Evolutionary conservation across 2,113 vertebrate species (phyloP).

Genomic region (Malaclemys terrapin): DNA sequence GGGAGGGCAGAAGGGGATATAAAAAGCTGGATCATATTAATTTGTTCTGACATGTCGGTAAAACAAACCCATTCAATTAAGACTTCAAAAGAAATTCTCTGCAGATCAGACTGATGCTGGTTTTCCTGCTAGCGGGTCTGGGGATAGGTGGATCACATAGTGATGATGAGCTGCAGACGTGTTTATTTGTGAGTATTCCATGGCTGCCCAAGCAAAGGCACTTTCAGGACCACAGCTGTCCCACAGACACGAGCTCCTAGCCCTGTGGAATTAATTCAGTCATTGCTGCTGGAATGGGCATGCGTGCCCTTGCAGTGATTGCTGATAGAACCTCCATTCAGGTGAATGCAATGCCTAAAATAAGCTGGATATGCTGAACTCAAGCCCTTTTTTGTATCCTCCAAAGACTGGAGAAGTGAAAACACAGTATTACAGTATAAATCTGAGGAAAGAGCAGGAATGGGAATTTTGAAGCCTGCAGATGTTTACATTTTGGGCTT

Average conservation of each 20-base stretch:
- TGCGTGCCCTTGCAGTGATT: rapidly evolving
- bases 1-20: not conserved
- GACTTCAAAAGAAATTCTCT: not conserved
- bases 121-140: not conserved
- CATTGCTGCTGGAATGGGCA: not conserved
- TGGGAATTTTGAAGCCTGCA: not conserved
- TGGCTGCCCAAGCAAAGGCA: not conserved
- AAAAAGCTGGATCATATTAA: not conserved
- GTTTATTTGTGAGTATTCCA: not conserved
- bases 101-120: rapidly evolving
- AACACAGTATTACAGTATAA: slow-evolving; percentile 14
- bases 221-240: not conserved
- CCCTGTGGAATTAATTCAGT: not conserved
- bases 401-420: slow-evolving; percentile 11
- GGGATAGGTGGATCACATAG: not conserved
- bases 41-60: not conserved
- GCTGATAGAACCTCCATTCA: slow-evolving; percentile 22
- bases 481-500: slow-evolving; percentile 38
- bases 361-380: not conserved
- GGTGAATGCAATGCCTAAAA: not conserved
- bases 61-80: not conserved
- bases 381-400: not conserved
- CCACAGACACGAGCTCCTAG: not conserved
- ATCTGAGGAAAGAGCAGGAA: not conserved
- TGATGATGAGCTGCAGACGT: not conserved